Evolutionary conservation across 2,888 invertebrate species (phyloP).

Genomic region (Mythimna impura): DNA sequence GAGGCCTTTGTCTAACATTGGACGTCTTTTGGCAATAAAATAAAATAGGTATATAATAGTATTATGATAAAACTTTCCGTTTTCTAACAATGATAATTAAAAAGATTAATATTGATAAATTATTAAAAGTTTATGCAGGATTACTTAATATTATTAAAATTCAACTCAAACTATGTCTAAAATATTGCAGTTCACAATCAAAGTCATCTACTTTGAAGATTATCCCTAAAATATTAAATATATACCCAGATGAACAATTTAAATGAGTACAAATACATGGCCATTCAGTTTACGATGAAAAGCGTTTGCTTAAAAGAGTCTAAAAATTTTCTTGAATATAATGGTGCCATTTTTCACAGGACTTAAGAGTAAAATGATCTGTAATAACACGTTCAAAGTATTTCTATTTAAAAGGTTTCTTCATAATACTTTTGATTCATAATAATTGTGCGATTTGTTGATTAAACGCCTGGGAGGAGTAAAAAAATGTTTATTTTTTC

Average conservation of each 20-base stretch:
- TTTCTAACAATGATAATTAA: no score
- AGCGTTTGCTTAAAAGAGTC: conserved; percentile 51
- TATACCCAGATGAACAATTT: conserved; percentile 16
- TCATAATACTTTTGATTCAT: conserved; percentile 37
- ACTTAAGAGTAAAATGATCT: conserved; percentile 54
- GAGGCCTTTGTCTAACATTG: no score
- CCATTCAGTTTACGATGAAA: conserved; percentile 59
- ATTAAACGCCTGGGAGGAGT: conserved; percentile 29
- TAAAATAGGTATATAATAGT: no score
- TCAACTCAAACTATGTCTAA: neutral
- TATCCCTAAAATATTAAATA: conserved; percentile 18
- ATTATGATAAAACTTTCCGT: no score
- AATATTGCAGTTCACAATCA: neutral
- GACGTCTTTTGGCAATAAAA: no score
- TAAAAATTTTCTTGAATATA: conserved; percentile 48
- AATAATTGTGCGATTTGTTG: conserved; percentile 56
- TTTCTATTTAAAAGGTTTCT: conserved; percentile 47
- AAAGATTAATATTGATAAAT: no score
- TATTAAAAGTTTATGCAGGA: no score
- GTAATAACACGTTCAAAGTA: conserved; percentile 57
- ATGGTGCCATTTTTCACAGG: conserved; percentile 63
- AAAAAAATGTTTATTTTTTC: conserved; percentile 14
- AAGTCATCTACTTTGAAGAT: conserved; percentile 6
- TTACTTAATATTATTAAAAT: no score
- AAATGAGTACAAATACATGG: conserved; percentile 46